These are phyloP conservation scores for Penaeus japonicus DNA, from an alignment of 1,140 invertebrate species.

Conservation along the genomic window DNA sequence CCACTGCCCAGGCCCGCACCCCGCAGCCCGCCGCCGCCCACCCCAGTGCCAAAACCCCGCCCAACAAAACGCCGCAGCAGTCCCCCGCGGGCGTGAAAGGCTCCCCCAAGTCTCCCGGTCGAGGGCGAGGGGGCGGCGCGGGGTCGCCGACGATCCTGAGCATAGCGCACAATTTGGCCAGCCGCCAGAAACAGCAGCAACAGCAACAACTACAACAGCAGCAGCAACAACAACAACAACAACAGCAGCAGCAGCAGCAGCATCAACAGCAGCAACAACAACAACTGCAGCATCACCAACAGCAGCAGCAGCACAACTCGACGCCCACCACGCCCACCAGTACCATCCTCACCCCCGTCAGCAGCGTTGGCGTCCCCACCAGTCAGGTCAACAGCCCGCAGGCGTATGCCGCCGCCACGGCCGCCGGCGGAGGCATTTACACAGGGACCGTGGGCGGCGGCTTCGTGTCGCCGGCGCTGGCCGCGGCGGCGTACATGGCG, in stretches of 20 bases:
- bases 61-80: neutral
- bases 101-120: conserved; percentile 40
- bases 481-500: conserved; percentile 34
- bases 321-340: neutral
- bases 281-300: neutral
- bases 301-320: no score
- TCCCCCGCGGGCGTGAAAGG: conserved; percentile 9
- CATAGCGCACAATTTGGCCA: conserved; percentile 61
- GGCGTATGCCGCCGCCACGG: neutral
- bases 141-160: conserved; percentile 59
- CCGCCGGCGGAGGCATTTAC: neutral
- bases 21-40: neutral
- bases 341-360: neutral
- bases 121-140: neutral
- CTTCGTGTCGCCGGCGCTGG: conserved; percentile 6
- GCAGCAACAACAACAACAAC: neutral
- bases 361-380: neutral
- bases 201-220: neutral
- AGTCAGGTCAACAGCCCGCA: conserved; percentile 2
- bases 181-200: conserved; percentile 55
- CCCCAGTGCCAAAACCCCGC: neutral
- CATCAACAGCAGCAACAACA: neutral
- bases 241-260: neutral
- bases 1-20: neutral
- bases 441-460: neutral